These are phyloP conservation scores for Pachypeltis micranthus DNA, from an alignment of 1,140 invertebrate species.

Conservation along the genomic window DNA sequence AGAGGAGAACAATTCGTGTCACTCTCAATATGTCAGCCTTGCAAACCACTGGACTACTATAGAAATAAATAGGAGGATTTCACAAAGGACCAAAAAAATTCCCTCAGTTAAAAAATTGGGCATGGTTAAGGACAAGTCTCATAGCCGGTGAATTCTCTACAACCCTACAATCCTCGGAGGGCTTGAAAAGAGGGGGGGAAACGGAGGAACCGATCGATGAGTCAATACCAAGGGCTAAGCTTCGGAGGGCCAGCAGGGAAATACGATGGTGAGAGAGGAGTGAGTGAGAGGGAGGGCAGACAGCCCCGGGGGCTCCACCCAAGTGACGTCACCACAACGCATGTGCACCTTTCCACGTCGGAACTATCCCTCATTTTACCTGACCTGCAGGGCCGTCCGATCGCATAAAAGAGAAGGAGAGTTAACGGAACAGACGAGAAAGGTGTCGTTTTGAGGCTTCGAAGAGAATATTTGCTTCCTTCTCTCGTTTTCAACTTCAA, in stretches of 20 bases:
- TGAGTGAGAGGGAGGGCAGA: background rate
- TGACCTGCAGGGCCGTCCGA: no score
- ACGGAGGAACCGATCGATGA: background rate
- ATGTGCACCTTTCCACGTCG: background rate
- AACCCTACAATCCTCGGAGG: background rate
- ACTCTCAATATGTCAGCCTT: no score
- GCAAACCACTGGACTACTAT: background rate
- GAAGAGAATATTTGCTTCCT: no score
- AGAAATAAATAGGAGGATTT: background rate
- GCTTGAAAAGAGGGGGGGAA: background rate
- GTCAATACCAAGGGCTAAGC: background rate
- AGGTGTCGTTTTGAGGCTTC: no score
- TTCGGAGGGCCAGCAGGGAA: no score
- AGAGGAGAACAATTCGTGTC: no score
- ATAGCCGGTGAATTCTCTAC: background rate
- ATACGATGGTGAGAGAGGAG: no score
- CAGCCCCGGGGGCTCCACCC: background rate
- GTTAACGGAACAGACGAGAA: no score
- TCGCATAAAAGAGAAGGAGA: no score
- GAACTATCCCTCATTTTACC: no score
- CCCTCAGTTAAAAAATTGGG: background rate
- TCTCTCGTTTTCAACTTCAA: no score
- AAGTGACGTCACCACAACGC: background rate
- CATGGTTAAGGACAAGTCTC: background rate
- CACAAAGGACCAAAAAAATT: background rate